Base-by-base conservation (phyloP, 2,113 vertebrate genomes). In the Parotia lawesii region DNA sequence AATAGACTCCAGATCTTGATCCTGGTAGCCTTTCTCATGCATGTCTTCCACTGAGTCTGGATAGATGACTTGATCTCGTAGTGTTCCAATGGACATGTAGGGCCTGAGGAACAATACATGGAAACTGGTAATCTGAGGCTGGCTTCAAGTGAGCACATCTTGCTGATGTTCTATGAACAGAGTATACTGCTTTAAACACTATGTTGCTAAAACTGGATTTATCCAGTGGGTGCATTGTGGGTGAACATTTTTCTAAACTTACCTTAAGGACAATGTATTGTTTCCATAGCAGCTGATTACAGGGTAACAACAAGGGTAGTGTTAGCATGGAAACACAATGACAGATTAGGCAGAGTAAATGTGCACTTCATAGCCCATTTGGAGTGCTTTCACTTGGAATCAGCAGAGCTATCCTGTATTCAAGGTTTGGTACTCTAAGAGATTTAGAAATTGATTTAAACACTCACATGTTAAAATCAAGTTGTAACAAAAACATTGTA, bases 31-130 rank as follows among this genome's bases (percentile, higher is more conserved):
- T 89, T 98, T 99, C 40, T 97, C 96, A 7, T 97, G 97, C 99
- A 99, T 99, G 96, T 99, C 99, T 77, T 99, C 99, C 96, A 98
- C 97, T 0, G 98, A 98, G 95, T 99, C 99, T 5, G 99, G 99
- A 96, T 99, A 99, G 95, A 99, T 99, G 58, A 99, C 99, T 97
- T 99, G 99, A 97, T 99, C 99, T 33, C 99, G 98, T 51, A 99
- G 98, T 0, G 98, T 98, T 87, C 99, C 99, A 74, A 99, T 97
- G 51, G 99, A 99, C 99, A 99, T 99, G 89, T 99, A 99, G 13
- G 99, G 99, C 95, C 99, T 99, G 93, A 57, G 76, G 95, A 93
- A 91, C 20, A 70, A 83, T 7, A 87, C 29, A 91, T 40, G 28
- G 48, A 90, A 87, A 95, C 3, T 6, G 15, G 27, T 88, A 28